Evolutionary conservation across 2,888 invertebrate species (phyloP), one percentile per base, ranked within the genome.

Genomic region (Ctenicera cuprea): DNA sequence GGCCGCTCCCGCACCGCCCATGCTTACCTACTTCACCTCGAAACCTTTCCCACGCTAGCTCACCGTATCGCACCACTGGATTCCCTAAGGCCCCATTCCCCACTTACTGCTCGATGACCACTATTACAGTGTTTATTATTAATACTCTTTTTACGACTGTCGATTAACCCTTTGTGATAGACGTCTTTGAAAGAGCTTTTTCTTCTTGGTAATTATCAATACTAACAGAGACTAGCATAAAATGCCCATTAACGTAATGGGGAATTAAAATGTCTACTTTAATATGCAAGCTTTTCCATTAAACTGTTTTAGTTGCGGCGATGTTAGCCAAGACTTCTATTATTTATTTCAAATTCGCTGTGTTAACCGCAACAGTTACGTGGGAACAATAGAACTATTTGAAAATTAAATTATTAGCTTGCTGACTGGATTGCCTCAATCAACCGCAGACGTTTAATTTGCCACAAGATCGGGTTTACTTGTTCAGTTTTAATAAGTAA

Each of bases 1-100:
- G 77, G 79, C 64, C 76, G 76, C 75, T 75, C 75, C 76, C 77
- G 74, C 74, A 68, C 77, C 78, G 79, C 79, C 80, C 78, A 79
- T 77, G 73, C 73, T 66, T 74, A 71, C 76, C 77, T 80, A 71
- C 76, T 77, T 80, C 80, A 80, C 78, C 79, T 79, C 77, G 76
- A 77, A 79, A 79, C 81, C 80, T 80, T 81, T 81, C 81, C 80
- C 81, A 81, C 81, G 81, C 79, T 81, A 75, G 77, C 78, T 78
- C 77, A 79, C 79, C 76, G 78, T 80, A 80, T 80, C 77, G 79
- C 78, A 80, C 79, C 74, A 74, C 71, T 48, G 71, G 37, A 70
- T 61, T 14, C 74, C 74, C 68, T 57, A 57, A 68, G 69, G 77
- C 72, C 74, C 71, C 71, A 74, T 75, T 75, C 73, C 74, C 75